Percentiles rank a stretch among this genome's conserved stretches.
These are phyloP conservation scores for Dugesia japonica DNA, from an alignment of 2,888 invertebrate species.

Conservation along the genomic window DNA sequence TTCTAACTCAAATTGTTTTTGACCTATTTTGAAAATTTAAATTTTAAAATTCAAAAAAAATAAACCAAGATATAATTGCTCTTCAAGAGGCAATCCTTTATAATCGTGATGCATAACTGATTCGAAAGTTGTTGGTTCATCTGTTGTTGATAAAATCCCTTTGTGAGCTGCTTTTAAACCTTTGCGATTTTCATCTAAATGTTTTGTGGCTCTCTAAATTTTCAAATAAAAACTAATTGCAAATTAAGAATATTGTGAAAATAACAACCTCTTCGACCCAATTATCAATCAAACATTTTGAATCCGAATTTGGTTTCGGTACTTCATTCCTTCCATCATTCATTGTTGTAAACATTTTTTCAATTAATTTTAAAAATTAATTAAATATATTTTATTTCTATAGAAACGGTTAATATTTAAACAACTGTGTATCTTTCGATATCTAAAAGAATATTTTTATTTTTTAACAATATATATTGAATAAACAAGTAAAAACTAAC, in stretches of 20 bases:
- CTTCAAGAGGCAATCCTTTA: neutral
- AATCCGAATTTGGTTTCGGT: slow-evolving; percentile 25
- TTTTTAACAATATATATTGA: no score
- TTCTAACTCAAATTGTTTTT: neutral
- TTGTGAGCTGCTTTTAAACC: neutral
- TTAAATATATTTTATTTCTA: no score
- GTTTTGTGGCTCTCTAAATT: neutral
- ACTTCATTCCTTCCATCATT: neutral
- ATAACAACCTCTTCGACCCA: slow-evolving; percentile 47
- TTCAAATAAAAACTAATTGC: no score
- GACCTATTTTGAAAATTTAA: neutral
- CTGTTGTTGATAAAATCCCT: neutral
- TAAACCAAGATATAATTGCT: neutral
- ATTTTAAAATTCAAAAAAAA: neutral
- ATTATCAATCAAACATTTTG: slow-evolving; percentile 45
- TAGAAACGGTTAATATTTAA: no score
- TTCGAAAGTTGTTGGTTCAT: neutral
- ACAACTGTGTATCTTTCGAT: no score
- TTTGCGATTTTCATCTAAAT: neutral
- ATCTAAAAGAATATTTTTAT: no score
- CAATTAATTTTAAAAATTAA: no score
- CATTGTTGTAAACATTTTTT: neutral
- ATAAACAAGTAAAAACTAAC: no score
- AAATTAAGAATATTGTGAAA: no score
- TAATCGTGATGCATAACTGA: slow-evolving; percentile 7